phyloP scores from a whole-genome alignment of 1,140 invertebrate genomes.

The Drosophila ohnishii region DNA sequence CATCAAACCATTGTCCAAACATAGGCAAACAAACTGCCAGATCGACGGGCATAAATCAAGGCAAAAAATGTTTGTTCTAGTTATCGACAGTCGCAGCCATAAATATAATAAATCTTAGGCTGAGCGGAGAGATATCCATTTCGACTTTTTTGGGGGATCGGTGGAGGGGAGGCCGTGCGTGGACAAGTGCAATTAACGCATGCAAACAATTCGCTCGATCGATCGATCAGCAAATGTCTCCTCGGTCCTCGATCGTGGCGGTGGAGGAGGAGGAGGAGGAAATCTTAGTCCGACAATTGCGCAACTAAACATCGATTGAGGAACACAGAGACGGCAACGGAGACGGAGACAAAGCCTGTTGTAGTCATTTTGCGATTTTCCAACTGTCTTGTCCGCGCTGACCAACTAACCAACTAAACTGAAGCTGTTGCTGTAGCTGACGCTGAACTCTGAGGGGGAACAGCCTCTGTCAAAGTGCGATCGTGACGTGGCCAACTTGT shows the following conservation, averaged over 20 bases:
- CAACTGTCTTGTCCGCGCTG: slow-evolving; percentile 53
- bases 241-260: slow-evolving; percentile 1
- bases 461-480: slow-evolving; percentile 73
- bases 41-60: slow-evolving; percentile 69
- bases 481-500: slow-evolving; percentile 80
- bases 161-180: slow-evolving; percentile 44
- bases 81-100: slow-evolving; percentile 50
- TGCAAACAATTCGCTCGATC: slow-evolving; percentile 25
- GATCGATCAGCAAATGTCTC: slow-evolving; percentile 41
- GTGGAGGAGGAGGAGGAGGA: slow-evolving; percentile 1
- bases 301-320: slow-evolving; percentile 54
- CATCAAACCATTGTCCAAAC: slow-evolving; percentile 67
- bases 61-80: slow-evolving; percentile 67
- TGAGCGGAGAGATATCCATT: slow-evolving; percentile 25
- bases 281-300: slow-evolving; percentile 45
- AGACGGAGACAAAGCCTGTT: slow-evolving; percentile 68
- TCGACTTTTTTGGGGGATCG: background rate
- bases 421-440: slow-evolving; percentile 24
- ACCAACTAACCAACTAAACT: slow-evolving; percentile 77
- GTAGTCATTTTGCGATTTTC: slow-evolving; percentile 50
- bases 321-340: slow-evolving; percentile 10
- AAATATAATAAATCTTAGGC: slow-evolving; percentile 48
- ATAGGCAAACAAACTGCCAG: slow-evolving; percentile 66
- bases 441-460: slow-evolving; percentile 10
- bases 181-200: slow-evolving; percentile 76